Base-by-base conservation (phyloP, 2,888 invertebrate species). In the Pollenia angustigena region DNA sequence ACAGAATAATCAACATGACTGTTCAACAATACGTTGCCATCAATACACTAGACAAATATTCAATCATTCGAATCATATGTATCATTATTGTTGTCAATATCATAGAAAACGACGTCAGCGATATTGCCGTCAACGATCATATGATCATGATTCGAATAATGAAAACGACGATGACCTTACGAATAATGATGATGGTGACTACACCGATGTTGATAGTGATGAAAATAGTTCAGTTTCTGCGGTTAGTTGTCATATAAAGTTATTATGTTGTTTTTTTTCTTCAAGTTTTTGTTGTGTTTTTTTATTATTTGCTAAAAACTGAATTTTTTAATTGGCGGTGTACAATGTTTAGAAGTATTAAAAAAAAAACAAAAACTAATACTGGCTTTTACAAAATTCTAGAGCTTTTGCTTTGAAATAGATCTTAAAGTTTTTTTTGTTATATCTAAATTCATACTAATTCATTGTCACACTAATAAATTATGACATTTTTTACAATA, bases 191-290 rank as follows among this genome's bases (percentile, higher is more conserved):
- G 89, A 88, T 83, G 89, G 88, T 86, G 90, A 88, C 84, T 88
- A 87, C 89, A 87, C 85, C 69, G 88, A 75, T 56, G 44, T 72
- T 71, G 23, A 79, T 62, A 50, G 58, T 79, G 71, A 56, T 82
- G 88, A 89, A 89, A 90, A 90, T 90, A 90, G 90, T 87, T 89
- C 90, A 7, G 71, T 81, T 83, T 90, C 90, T 89, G 90, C 90
- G 91, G 91, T 92, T 91, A 92, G 91, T 92, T 90, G 86, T 86
- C 66, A 68, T 66, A 54, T 32, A 14, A 16, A 71, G 23, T 81
- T 81, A 9, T 88, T 87, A 76, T 76, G 62, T 79, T n/a, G n/a
- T 75, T 85, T 81, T 85, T 82, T 85, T 81, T 79, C 68, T 86
- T 85, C 89, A 32, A 32, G 32, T 89, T 84, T 80, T 85, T 69